phyloP scores from a whole-genome alignment of 2,888 invertebrate species.

The Hydroisotoma schaefferi region DNA sequence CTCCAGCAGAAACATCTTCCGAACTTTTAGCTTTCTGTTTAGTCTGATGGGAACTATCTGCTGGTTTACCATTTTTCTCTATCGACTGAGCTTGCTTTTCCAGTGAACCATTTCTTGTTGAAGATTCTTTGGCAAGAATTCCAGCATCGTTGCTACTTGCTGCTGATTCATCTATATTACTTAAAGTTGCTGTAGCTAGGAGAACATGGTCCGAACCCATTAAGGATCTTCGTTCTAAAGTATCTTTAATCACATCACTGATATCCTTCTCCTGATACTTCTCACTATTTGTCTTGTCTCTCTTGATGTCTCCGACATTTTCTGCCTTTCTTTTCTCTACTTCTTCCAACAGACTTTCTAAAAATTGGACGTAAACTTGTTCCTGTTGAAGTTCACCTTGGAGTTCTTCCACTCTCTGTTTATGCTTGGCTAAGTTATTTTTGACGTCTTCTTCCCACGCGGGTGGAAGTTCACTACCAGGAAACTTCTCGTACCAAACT shows the following conservation, averaged over 20 bases:
- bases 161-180: neutral
- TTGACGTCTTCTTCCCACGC: constrained; percentile 92
- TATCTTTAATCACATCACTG: constrained; percentile 47
- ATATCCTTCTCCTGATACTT: constrained; percentile 43
- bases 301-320: constrained; percentile 42
- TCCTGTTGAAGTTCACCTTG: constrained; percentile 85
- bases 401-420: constrained; percentile 75
- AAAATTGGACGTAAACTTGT: constrained; percentile 83
- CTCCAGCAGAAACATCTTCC: constrained; percentile 49
- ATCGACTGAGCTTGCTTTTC: neutral
- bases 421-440: constrained; percentile 83
- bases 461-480: constrained; percentile 82
- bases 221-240: constrained; percentile 38
- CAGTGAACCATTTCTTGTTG: neutral
- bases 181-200: neutral
- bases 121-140: neutral
- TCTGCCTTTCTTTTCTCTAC: constrained; percentile 74
- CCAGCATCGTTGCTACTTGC: too few relatives aligned
- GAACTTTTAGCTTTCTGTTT: constrained; percentile 45
- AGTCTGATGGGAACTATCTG: constrained; percentile 22
- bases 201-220: constrained; percentile 2
- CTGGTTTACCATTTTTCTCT: neutral
- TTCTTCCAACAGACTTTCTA: constrained; percentile 77
- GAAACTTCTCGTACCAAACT: constrained; percentile 87
- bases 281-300: constrained; percentile 52